Conservation (phyloP, 1,140 invertebrate species). For the Spodoptera litura region DNA sequence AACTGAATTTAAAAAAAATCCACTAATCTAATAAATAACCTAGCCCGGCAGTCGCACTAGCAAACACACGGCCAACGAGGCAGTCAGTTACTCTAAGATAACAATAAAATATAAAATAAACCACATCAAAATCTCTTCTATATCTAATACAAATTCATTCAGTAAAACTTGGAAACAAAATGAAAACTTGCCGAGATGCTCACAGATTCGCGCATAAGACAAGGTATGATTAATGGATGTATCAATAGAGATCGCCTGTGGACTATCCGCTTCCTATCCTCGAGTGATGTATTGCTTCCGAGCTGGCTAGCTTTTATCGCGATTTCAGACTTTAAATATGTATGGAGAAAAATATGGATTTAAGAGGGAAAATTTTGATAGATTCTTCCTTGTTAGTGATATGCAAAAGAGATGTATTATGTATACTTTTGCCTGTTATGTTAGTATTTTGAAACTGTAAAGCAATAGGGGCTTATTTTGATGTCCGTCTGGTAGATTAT, state of each 20-base stretch:
- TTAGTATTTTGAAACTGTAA: too few species aligned
- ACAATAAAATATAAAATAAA: neutral
- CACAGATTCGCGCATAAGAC: constrained; percentile 38
- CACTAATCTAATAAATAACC: too few species aligned
- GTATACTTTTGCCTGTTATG: too few species aligned
- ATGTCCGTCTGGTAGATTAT: too few species aligned
- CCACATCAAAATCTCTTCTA: neutral
- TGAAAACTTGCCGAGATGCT: constrained; percentile 35
- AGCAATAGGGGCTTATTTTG: too few species aligned
- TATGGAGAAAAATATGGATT: neutral
- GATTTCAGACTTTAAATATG: constrained; percentile 42
- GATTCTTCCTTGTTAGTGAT: too few species aligned
- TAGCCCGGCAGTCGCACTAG: too few species aligned
- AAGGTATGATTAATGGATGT: constrained; percentile 54
- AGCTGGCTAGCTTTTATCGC: constrained; percentile 25
- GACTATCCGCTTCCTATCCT: constrained; percentile 43
- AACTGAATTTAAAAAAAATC: too few species aligned
- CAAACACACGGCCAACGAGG: too few species aligned
- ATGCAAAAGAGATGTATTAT: too few species aligned
- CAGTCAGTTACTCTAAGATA: neutral
- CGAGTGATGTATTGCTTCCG: constrained; percentile 52
- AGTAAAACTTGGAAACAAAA: constrained; percentile 26
- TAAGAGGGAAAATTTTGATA: neutral
- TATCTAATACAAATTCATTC: constrained; percentile 25
- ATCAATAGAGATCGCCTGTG: constrained; percentile 54